These are phyloP conservation scores for Phanerotoma sp. DNA, from an alignment of 2,888 invertebrate species.

Conservation along the genomic window DNA sequence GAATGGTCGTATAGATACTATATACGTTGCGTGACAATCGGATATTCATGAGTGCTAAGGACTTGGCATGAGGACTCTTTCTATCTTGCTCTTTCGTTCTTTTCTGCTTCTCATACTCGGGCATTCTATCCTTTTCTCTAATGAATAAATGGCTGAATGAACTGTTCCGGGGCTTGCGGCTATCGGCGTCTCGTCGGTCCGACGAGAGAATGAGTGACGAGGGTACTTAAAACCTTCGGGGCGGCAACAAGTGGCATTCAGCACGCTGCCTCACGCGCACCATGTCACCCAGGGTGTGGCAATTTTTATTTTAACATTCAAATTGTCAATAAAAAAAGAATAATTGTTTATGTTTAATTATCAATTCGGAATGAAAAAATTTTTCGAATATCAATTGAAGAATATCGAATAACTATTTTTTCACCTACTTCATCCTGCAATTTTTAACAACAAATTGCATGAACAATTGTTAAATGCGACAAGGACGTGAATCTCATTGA, in stretches of 20 bases:
- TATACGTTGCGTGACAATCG: no score
- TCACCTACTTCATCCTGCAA: no score
- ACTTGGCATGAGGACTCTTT: no score
- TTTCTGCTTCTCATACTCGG: neutral
- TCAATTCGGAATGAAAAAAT: neutral
- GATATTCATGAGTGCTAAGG: no score
- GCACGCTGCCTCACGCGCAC: conserved; percentile 36
- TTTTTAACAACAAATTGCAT: no score
- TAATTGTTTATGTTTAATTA: neutral
- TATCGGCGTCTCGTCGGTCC: conserved; percentile 30
- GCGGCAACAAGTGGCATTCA: conserved; percentile 52
- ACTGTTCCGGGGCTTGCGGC: conserved; percentile 37
- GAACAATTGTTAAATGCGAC: no score
- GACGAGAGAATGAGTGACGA: conserved; percentile 41
- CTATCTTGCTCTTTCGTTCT: neutral
- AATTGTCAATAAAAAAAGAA: neutral
- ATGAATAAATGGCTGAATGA: conserved; percentile 39
- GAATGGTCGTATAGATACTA: no score
- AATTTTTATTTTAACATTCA: neutral
- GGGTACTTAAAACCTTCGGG: conserved; percentile 39
- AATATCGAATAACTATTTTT: no score
- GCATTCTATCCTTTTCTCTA: neutral
- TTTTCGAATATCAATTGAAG: no score
- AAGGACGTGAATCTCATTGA: no score
- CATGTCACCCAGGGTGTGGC: conserved; percentile 27